Base-by-base conservation (phyloP, 2,888 invertebrate species). In the Lasioglossum morio region DNA sequence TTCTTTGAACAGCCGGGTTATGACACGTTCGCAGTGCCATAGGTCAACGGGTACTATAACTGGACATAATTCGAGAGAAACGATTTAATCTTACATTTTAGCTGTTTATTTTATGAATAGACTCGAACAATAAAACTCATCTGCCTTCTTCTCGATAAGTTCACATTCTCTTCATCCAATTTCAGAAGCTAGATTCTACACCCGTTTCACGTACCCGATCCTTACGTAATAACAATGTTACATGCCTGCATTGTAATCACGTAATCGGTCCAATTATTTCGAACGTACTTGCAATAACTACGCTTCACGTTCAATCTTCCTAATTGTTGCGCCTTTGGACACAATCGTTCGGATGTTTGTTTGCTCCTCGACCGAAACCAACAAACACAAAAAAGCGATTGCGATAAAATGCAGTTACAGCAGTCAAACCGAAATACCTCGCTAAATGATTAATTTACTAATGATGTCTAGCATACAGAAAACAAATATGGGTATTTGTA, bases 221-320 rank as follows among this genome's bases (percentile, higher is more conserved):
- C 27, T 81, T 78, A 37, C 57, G 57, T 72, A 78, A 78, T 19
- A 70, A 72, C 40, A 34, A 66, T 34, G 34, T 34, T 1, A 34
- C 69, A 23, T 70, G 46, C 37, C 37, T 48, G 7, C 79, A 37
- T 46, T 27, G 27, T 57, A 60, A 70, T 72, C 81, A 46, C 72
- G 3, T 48, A 81, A 81, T 78, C 37, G 70, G 78, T 27, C 43
- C 81, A 60, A 81, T 78, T 60, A 78, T 60, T 81, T 72, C 27
- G 53, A 78, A 60, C 69, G 75, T 46, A 16, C 23, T 37, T 27
- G 37, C 27, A 46, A 57, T 10, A 40, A 23, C 34, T 43, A n/a
- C 43, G 23, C 70, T 81, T 78, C 60, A 57, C 0, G 43, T 34
- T 30, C 69, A 69, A 69, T 69, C 37, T 37, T 69, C 69, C 23